Evolutionary conservation across 2,113 vertebrate genomes (phyloP).

Genomic region (Climacteris rufus): DNA sequence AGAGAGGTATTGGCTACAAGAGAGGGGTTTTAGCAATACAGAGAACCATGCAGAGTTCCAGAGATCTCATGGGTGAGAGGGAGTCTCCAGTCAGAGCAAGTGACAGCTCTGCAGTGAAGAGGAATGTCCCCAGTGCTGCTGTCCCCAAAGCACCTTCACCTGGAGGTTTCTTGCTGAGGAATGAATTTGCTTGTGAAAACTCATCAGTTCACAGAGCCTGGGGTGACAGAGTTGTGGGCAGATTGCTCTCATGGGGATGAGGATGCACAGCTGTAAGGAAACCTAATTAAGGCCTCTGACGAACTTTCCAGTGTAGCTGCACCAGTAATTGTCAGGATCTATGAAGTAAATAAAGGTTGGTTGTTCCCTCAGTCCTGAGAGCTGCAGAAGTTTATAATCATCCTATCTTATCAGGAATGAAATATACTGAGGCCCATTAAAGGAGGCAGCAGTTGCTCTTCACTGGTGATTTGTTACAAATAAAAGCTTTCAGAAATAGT

Average conservation of each 20-base stretch:
- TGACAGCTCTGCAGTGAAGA: background rate
- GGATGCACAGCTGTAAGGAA: background rate
- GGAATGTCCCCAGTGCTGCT: background rate
- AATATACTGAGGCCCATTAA: background rate
- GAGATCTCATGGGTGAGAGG: background rate
- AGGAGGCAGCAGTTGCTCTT: background rate
- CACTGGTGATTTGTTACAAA: background rate
- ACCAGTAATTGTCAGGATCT: background rate
- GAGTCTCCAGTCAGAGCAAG: background rate
- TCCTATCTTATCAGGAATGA: background rate
- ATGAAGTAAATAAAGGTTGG: background rate
- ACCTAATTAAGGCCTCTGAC: background rate
- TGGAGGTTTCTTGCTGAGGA: background rate
- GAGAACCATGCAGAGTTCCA: background rate
- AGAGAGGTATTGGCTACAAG: background rate
- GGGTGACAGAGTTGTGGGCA: background rate
- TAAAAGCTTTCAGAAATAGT: slow-evolving; percentile 2
- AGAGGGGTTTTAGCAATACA: background rate
- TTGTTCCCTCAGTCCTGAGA: background rate
- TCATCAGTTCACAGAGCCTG: background rate
- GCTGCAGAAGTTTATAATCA: background rate
- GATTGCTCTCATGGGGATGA: background rate
- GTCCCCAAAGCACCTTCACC: background rate
- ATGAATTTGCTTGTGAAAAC: background rate
- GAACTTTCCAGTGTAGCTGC: background rate